A percentile compares a stretch with the other conserved stretches of the same genome.
These are phyloP conservation scores for Semicossyphus pulcher DNA, from an alignment of 2,113 vertebrate genomes.

Conservation along the genomic window DNA sequence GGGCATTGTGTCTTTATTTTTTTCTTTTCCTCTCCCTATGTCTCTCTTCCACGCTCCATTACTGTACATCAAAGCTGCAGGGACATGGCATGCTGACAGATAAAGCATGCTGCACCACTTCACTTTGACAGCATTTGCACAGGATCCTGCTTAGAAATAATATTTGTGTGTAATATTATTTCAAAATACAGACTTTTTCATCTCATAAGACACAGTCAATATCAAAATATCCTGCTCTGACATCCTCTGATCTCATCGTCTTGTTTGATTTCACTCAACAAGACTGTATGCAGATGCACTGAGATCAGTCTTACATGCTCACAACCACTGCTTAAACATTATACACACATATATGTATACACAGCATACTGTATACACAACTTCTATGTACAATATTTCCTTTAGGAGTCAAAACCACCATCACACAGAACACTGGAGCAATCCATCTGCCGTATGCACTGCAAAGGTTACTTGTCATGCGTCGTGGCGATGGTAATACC, in stretches of 20 bases:
- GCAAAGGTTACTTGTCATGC: conserved; percentile 72
- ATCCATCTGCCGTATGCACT: conserved; percentile 55
- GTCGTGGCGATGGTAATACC: conserved; percentile 51
- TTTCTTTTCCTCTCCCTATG: conserved; percentile 14
- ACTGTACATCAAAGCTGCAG: conserved; percentile 58
- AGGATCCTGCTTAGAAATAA: conserved; percentile 62
- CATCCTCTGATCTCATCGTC: conserved; percentile 59
- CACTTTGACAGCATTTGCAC: conserved; percentile 56
- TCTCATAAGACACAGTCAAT: conserved; percentile 16
- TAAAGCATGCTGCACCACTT: conserved; percentile 54
- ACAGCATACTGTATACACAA: conserved; percentile 16
- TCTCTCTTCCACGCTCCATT: conserved; percentile 47
- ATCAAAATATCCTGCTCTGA: neutral
- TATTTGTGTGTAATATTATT: conserved; percentile 72
- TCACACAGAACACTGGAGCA: conserved; percentile 54
- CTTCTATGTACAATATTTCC: conserved; percentile 1
- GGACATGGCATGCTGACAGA: conserved; percentile 70
- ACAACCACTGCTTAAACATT: conserved; percentile 45
- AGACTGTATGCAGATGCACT: conserved; percentile 54
- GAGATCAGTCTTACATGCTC: conserved; percentile 72
- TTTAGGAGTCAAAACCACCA: conserved; percentile 21
- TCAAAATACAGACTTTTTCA: conserved; percentile 31
- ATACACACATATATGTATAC: conserved; percentile 19
- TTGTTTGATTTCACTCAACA: conserved; percentile 60
- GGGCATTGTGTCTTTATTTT: conserved; percentile 55